Evolutionary conservation across 2,888 invertebrate genomes (phyloP).

Genomic region (Stictocephala bisonia): DNA sequence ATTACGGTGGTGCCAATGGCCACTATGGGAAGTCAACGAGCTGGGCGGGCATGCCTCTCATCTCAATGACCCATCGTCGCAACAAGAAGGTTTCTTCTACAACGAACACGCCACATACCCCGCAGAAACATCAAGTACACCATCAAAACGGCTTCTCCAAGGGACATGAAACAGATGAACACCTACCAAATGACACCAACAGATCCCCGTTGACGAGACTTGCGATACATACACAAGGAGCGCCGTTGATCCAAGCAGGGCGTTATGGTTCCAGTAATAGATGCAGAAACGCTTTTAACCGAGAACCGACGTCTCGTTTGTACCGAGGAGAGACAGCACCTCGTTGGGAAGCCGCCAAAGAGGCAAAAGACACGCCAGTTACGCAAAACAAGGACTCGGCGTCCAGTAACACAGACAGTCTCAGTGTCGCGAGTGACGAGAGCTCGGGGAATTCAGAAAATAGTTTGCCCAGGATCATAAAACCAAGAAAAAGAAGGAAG

Average conservation of each 20-base stretch:
- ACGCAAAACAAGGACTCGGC: conserved; percentile 43
- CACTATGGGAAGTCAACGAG: conserved; percentile 65
- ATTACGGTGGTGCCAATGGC: neutral
- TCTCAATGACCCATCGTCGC: conserved; percentile 77
- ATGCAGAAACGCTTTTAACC: conserved; percentile 54
- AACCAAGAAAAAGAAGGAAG: conserved; percentile 89
- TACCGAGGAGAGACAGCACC: conserved; percentile 3
- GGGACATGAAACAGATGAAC: conserved; percentile 29
- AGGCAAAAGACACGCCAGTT: conserved; percentile 17
- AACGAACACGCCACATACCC: conserved; percentile 49
- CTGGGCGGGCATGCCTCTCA: conserved; percentile 85
- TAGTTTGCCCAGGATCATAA: conserved; percentile 87
- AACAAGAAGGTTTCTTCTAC: conserved; percentile 61
- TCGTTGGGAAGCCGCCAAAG: conserved; percentile 24
- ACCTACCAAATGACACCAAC: conserved; percentile 53
- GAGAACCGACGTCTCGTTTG: conserved; percentile 33
- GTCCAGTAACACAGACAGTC: conserved; percentile 67
- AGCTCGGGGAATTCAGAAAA: conserved; percentile 78
- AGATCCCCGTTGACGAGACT: conserved; percentile 75
- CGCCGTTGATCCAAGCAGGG: conserved; percentile 81
- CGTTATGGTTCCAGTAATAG: conserved; percentile 69
- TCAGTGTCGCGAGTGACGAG: conserved; percentile 82
- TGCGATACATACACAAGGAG: conserved; percentile 86
- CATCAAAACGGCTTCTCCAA: conserved; percentile 37
- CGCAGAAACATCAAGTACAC: neutral